Evolutionary conservation across 2,113 vertebrate species (phyloP), one percentile per base, ranked within the genome.

Genomic region (Uropsilus gracilis): DNA sequence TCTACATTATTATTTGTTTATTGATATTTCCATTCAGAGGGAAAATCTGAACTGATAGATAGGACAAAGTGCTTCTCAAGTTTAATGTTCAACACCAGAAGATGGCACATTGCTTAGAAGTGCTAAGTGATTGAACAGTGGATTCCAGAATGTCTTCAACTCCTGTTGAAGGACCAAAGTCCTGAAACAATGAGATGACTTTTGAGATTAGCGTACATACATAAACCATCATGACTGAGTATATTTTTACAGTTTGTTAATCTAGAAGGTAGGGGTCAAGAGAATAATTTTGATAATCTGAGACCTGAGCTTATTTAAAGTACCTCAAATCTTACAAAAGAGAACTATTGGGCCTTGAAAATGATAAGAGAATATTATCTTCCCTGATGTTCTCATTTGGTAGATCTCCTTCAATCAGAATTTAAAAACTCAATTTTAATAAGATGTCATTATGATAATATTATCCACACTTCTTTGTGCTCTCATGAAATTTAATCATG

Each of bases 401-500:
- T 83, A 94, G 46, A 82, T 3, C 44, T 88, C 57, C 32, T 91
- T 93, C 82, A 91, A 91, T 84, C 86, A 91, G 78, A 95, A 89
- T 82, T 87, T 94, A 12, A 89, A 95, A 96, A 61, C 50, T 37
- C 46, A 91, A 13, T 93, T 91, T 86, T 90, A 94, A 72, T 86
- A 94, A 88, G 42, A 86, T 80, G 75, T 90, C 37, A 7, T 95
- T 94, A 94, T 92, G 61, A 92, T 97, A 94, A 97, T 92, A 50
- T 83, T 92, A 95, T 91, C 94, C 94, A 78, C 83, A 48, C 86
- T 78, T 88, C 28, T 94, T 95, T 80, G 64, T 91, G 18, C 39
- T 89, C 93, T 97, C 69, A 89, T 95, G 63, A 94, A 97, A 95
- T 96, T 96, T 93, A 96, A 96, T 95, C 89, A 96, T 83, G 91